Base-by-base conservation (phyloP, 1,140 invertebrate species). In the Gryon sp. region DNA sequence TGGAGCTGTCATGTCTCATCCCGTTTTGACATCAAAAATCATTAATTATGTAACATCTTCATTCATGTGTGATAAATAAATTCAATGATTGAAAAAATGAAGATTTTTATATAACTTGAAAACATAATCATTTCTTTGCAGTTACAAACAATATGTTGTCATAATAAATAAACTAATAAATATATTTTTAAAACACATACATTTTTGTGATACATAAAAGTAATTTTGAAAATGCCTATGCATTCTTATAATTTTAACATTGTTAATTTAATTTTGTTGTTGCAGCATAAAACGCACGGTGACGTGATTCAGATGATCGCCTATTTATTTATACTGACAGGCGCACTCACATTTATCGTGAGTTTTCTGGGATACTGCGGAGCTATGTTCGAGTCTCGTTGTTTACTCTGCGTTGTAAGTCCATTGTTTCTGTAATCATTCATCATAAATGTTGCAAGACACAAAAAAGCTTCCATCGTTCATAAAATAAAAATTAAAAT, bases 331-430 rank as follows among this genome's bases (percentile, higher is more conserved):
- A 95, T 97, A 65, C 91, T 91, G n/a, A 92, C 93, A 48, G 95
- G 95, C 38, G 92, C 92, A 15, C 90, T 95, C 72, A 93, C 96
- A 79, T 96, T 96, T 87, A 88, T 96, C 48, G 90, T 96, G 68
- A 95, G 94, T 52, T 96, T 96, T 87, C 86, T 96, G 26, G 95
- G 95, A 22, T 97, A 95, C 81, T 95, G 95, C 83, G 95, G 95
- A 28, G 95, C 95, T 6, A 91, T 96, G 80, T 92, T 93, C 83
- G 95, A 96, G 84, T 95, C 93, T 50, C 91, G 93, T 76, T 94
- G 94, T 85, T 91, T 96, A 82, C 90, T 97, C 5, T 92, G 92
- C 20, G 89, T 93, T 82, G 94, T 95, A 90, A 91, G 93, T 92
- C 38, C 40, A 57, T 80, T 79, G 62, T 77, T 66, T 45, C n/a